Evolutionary conservation across 2,888 invertebrate species (phyloP), one percentile per base, ranked within the genome.

Genomic region (Halictus ligatus): DNA sequence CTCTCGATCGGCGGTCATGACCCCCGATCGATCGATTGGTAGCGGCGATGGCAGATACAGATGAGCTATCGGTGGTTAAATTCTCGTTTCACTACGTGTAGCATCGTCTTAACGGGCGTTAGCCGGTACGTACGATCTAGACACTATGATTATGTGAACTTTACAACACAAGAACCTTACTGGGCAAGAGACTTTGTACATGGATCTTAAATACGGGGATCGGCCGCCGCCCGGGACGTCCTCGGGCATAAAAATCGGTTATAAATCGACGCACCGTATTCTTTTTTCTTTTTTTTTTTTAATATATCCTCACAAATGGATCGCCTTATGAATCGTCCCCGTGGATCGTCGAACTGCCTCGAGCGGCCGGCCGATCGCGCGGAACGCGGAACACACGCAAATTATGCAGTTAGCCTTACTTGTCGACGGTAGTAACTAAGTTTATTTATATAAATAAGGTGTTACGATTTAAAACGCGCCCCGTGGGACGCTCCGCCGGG

Each of bases 61-160:
- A 93, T 93, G 92, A 93, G 93, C 93, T 94, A 94, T 94, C 93
- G 94, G 93, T 94, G 94, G 93, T 93, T 94, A 94, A 93, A 94
- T 93, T 93, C 91, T 94, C 92, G 92, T 91, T 91, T 92, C 88
- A 93, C 93, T 92, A 94, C 93, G 91, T 92, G 92, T 92, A 91
- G 91, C 90, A 92, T 92, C 91, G 90, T 90, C 92, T 93, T 92
- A 94, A 93, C 90, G 93, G 94, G 93, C 93, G 35, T 94, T 94
- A 94, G 92, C 93, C 93, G 92, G 92, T 94, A 90, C 88, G 92
- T 94, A 91, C 91, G 89, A 88, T 88, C 91, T 95, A 95, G 94
- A 94, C 92, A 93, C 94, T 95, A 95, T 94, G 94, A 94, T 95
- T 95, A 95, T 94, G 94, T 95, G 94, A 94, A 95, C 94, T 95